phyloP scores from a whole-genome alignment of 2,113 vertebrate species.

The Ramphastos sulfuratus region DNA sequence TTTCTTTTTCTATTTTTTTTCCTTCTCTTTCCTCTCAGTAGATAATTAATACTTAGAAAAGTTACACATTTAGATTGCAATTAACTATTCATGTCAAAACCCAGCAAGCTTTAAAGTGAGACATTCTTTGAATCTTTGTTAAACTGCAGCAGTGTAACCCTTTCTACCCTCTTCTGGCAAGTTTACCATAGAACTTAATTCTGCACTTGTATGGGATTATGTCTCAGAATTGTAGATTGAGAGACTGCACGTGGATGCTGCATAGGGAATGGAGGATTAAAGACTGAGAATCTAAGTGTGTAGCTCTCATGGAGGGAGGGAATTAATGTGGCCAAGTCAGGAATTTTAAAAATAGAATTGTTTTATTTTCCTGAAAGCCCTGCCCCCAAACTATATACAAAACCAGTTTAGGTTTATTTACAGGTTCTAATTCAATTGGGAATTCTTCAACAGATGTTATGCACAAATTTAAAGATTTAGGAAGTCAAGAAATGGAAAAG shows the following conservation, averaged over 20 bases:
- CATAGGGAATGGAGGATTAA: neutral
- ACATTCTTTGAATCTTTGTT: neutral
- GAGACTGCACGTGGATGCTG: neutral
- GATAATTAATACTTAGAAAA: slow-evolving; percentile 13
- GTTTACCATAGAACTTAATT: neutral
- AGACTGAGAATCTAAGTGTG: neutral
- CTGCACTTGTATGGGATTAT: neutral
- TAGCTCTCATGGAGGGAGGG: too few relatives aligned
- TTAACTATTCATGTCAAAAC: neutral
- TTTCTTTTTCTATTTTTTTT: neutral
- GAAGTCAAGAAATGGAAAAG: too few relatives aligned
- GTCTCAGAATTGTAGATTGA: neutral
- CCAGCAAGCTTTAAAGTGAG: neutral
- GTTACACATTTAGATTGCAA: neutral
- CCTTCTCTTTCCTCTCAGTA: neutral
- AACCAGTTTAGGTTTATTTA: too few relatives aligned
- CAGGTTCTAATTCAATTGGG: too few relatives aligned
- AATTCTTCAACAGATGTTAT: too few relatives aligned
- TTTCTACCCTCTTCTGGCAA: neutral
- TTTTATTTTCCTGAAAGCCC: too few relatives aligned
- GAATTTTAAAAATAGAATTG: too few relatives aligned
- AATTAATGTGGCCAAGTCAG: too few relatives aligned
- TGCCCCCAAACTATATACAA: too few relatives aligned
- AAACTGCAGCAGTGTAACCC: neutral
- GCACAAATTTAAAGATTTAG: too few relatives aligned